Conservation (phyloP, 1,140 invertebrate species). For the Steinernema khuongi region DNA sequence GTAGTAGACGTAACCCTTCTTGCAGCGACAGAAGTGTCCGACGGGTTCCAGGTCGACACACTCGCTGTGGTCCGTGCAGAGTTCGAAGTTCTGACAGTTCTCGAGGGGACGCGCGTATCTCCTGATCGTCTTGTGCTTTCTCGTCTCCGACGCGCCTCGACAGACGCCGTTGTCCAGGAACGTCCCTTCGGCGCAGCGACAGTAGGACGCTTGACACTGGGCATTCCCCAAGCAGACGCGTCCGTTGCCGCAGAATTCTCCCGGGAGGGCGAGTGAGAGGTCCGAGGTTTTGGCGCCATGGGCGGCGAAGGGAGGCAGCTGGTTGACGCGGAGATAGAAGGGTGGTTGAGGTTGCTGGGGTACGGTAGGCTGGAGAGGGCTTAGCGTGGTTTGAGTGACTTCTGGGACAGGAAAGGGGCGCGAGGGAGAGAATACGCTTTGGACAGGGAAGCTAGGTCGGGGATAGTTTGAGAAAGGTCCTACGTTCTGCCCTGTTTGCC, state of each 20-base stretch:
- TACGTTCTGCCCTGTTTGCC: too few species aligned
- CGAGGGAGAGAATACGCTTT: too few species aligned
- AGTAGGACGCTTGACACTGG: constrained; percentile 40
- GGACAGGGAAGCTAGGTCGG: too few species aligned
- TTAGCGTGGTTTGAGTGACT: neutral
- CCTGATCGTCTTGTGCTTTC: constrained; percentile 29
- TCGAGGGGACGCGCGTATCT: constrained; percentile 31
- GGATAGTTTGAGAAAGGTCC: too few species aligned
- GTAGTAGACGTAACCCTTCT: constrained; percentile 31
- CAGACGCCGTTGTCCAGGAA: constrained; percentile 43
- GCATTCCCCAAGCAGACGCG: constrained; percentile 49
- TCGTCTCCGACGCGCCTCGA: constrained; percentile 30
- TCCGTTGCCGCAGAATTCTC: constrained; percentile 37
- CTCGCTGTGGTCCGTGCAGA: constrained; percentile 33
- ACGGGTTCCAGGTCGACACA: constrained; percentile 35
- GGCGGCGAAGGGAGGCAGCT: neutral
- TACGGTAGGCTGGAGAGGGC: neutral
- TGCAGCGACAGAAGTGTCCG: constrained; percentile 40
- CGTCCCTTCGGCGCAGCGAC: constrained; percentile 45
- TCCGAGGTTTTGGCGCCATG: constrained; percentile 9
- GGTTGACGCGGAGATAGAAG: neutral
- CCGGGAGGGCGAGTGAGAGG: constrained; percentile 25
- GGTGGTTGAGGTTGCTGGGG: constrained; percentile 28
- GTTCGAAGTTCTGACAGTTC: constrained; percentile 32
- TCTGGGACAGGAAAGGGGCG: neutral